Evolutionary conservation across 2,113 vertebrate species (phyloP).

Genomic region (Saccopteryx bilineata): DNA sequence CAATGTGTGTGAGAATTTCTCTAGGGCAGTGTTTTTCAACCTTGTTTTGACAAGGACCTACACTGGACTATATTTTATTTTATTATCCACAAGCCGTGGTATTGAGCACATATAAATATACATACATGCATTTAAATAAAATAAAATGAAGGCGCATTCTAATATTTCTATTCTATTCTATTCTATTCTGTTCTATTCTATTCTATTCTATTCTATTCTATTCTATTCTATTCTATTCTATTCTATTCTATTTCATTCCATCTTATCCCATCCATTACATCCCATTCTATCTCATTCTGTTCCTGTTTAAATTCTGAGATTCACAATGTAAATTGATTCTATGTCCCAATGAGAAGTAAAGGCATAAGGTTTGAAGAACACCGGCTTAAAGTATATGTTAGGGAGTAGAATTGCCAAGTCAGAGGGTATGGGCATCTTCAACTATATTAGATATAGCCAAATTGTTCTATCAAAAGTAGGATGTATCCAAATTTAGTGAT

Average conservation of each 20-base stretch:
- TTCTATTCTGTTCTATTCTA: neutral
- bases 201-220: neutral
- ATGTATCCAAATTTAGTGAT: slow-evolving; percentile 4
- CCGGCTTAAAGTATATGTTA: neutral
- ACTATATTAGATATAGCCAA: neutral
- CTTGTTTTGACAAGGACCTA: neutral
- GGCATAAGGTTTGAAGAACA: neutral
- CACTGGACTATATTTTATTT: neutral
- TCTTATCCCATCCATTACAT: too few species aligned
- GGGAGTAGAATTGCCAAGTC: neutral
- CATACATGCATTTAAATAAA: neutral
- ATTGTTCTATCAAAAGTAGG: neutral
- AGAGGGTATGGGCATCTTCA: neutral
- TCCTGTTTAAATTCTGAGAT: too few species aligned
- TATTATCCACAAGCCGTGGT: neutral
- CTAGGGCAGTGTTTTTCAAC: neutral
- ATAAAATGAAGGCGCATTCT: neutral
- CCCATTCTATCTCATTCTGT: too few species aligned
- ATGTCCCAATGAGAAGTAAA: neutral
- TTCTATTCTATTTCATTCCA: neutral
- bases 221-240: neutral
- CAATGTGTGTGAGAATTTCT: slow-evolving; percentile 14
- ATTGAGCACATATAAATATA: neutral
- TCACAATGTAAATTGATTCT: neutral
- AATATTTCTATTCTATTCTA: neutral